Evolutionary conservation across 2,113 vertebrate genomes (phyloP), one percentile per base, ranked within the genome.

Genomic region (Etheostoma cragini): DNA sequence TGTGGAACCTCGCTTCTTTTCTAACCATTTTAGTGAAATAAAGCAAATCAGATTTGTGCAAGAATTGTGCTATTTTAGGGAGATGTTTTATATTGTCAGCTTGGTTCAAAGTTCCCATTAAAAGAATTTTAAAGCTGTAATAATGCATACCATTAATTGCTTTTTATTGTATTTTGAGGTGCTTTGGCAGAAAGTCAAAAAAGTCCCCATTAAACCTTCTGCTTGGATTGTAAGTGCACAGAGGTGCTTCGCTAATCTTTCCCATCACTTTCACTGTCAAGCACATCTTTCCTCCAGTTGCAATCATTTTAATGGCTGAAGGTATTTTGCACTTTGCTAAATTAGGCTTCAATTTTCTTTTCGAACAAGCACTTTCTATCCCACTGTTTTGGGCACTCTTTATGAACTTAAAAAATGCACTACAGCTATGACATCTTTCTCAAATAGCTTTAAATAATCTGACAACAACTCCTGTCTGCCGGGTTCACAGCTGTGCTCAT

Each of bases 121-220:
- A n/a, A n/a, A 67, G n/a, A 73, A 35, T 84, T 88, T 88, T 65
- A 73, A 86, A 73, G 38, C 69, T 75, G 58, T 60, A 62, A 80
- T 75, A 76, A 79, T 83, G 74, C 61, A 63, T 66, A 53, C 33
- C 58, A 70, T 72, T 80, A 12, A 56, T 62, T 13, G 54, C 69
- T 84, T 78, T 83, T 66, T 72, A 81, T 89, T 83, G 66, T 84
- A 63, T 72, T 76, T 80, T 82, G 61, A 69, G 35, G 58, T 81
- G 69, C 81, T 66, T 78, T 68, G 38, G 67, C 64, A 38, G 17
- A 74, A 75, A 67, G 33, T 16, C 73, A 74, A 79, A 73, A 73
- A 60, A 70, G 21, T 54, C 14, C 61, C 17, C 33, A 6, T 71
- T 82, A 66, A 52, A 84, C 65, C 53, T 56, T 62, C 60, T 75